Percentiles rank a stretch among this genome's conserved stretches.
These are phyloP conservation scores for Romanogobio albipinnatus DNA, from an alignment of 2,113 vertebrate species.

Conservation along the genomic window DNA sequence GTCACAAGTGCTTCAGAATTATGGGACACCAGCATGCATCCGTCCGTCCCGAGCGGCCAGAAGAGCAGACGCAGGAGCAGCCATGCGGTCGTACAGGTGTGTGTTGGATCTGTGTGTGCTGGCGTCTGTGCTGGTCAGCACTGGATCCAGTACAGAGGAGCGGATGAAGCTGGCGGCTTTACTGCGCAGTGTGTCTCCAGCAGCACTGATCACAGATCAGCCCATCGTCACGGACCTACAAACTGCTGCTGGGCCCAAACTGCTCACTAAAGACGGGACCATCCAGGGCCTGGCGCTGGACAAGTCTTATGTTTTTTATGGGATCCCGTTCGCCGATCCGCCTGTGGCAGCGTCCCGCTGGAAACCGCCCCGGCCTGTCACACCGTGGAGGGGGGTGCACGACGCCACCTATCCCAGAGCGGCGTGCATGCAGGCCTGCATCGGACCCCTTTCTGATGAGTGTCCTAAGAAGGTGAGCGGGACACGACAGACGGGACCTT, in stretches of 20 bases:
- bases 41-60: background rate
- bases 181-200: conserved; percentile 60
- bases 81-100: conserved; percentile 63
- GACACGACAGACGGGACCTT: conserved; percentile 52
- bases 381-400: conserved; percentile 68
- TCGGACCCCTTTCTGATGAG: conserved; percentile 57
- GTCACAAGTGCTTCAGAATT: conserved; percentile 65
- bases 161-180: conserved; percentile 59
- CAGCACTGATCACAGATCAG: conserved; percentile 53
- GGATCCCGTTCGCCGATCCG: conserved; percentile 74
- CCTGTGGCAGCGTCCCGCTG: conserved; percentile 73
- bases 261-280: conserved; percentile 68
- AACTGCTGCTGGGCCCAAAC: conserved; percentile 55
- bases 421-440: conserved; percentile 74
- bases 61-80: background rate
- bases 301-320: conserved; percentile 73
- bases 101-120: conserved; percentile 62
- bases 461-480: conserved; percentile 69
- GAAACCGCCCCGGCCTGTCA: conserved; percentile 71
- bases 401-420: conserved; percentile 72
- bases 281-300: conserved; percentile 49
- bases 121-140: conserved; percentile 43
- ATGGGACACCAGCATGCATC: background rate
- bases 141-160: conserved; percentile 53
- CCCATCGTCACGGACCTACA: conserved; percentile 21